phyloP scores from a whole-genome alignment of 2,888 invertebrate genomes.

The Synanthedon formicaeformis region DNA sequence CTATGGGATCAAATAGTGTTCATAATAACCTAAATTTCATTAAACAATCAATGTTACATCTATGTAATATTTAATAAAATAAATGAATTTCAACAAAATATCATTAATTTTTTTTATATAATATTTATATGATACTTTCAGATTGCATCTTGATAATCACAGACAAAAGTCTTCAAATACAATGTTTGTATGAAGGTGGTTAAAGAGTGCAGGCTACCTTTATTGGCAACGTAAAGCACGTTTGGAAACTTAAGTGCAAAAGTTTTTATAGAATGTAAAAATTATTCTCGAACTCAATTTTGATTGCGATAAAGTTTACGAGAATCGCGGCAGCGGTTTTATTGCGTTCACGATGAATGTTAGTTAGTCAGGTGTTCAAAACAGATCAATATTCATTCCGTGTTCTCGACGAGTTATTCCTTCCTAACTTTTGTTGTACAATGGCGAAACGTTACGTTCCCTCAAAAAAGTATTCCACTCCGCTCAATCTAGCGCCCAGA shows the following conservation, averaged over 20 bases:
- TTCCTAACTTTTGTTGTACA: slow-evolving; percentile 11
- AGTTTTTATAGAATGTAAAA: slow-evolving; percentile 29
- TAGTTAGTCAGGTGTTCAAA: slow-evolving; percentile 12
- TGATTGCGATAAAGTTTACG: slow-evolving; percentile 28
- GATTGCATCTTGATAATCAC: no score
- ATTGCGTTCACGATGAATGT: slow-evolving; percentile 21
- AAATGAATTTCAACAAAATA: no score
- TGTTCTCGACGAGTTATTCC: not conserved
- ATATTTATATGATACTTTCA: no score
- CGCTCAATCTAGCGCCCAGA: slow-evolving; percentile 22
- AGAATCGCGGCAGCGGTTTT: slow-evolving; percentile 16
- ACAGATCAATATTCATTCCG: slow-evolving; percentile 10
- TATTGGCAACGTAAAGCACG: slow-evolving; percentile 9
- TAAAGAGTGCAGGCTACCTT: slow-evolving; percentile 10
- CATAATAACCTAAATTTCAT: no score
- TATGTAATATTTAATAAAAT: no score
- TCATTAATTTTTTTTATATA: no score
- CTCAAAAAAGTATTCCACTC: slow-evolving; percentile 40
- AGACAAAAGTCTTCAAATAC: no score
- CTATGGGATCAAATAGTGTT: no score
- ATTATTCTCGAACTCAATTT: slow-evolving; percentile 20
- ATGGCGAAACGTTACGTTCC: slow-evolving; percentile 12
- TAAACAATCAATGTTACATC: no score
- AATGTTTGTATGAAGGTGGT: not conserved
- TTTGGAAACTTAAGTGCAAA: slow-evolving; percentile 13